phyloP scores from a whole-genome alignment of 2,888 invertebrate species.

The Acanthosepion pharaonis region DNA sequence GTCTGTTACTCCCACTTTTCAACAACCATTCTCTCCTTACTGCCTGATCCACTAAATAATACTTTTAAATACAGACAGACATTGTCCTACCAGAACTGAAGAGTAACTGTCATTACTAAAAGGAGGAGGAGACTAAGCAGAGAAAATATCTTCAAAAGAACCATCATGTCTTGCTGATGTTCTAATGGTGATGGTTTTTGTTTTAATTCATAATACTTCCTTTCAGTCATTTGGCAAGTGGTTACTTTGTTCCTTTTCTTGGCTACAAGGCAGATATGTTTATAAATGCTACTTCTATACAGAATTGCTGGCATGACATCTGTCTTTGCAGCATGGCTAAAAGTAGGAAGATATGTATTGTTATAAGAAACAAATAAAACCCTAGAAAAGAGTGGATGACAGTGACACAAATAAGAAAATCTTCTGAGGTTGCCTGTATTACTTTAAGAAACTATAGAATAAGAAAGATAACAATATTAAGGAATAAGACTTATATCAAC shows the following conservation, averaged over 20 bases:
- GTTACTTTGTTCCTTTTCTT: neutral
- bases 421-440: neutral
- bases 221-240: neutral
- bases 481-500: neutral
- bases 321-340: neutral
- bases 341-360: neutral
- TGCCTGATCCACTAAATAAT: neutral
- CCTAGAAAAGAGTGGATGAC: neutral
- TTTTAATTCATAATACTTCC: conserved; percentile 6
- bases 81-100: neutral
- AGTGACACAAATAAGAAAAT: neutral
- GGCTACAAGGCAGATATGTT: conserved; percentile 14
- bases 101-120: neutral
- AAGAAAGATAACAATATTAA: neutral
- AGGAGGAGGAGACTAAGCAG: neutral
- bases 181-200: neutral
- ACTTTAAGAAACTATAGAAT: neutral
- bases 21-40: neutral
- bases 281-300: neutral
- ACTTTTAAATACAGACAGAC: neutral
- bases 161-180: neutral
- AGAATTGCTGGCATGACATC: neutral
- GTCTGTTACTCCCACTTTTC: neutral
- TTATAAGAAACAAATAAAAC: neutral
- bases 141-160: neutral